phyloP scores from a whole-genome alignment of 2,888 invertebrate species.

The Synanthedon vespiformis region DNA sequence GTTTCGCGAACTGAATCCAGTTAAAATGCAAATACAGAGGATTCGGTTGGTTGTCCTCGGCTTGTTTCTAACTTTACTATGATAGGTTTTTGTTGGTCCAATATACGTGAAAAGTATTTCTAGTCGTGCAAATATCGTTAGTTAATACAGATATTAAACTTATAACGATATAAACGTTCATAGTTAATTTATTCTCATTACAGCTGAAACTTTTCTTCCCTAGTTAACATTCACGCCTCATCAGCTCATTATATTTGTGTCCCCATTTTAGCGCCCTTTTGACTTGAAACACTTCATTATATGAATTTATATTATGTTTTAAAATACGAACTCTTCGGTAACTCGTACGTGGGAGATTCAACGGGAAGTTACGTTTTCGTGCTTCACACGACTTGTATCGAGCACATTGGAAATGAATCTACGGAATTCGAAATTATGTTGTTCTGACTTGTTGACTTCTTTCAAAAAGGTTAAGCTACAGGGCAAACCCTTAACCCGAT shows the following conservation, averaged over 20 bases:
- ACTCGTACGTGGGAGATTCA: constrained; percentile 6
- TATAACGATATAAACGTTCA: neutral
- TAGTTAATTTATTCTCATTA: neutral
- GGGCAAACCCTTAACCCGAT: too few relatives aligned
- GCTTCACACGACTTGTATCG: too few relatives aligned
- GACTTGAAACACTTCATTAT: constrained; percentile 36
- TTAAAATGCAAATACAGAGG: constrained; percentile 43
- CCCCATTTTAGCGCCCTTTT: constrained; percentile 29
- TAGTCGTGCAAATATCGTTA: neutral
- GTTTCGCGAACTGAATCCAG: constrained; percentile 34
- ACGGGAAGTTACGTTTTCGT: too few relatives aligned
- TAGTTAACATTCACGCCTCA: constrained; percentile 30
- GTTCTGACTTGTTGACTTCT: too few relatives aligned
- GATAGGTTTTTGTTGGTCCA: neutral
- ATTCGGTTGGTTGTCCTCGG: constrained; percentile 15
- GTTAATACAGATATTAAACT: too few relatives aligned
- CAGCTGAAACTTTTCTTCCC: constrained; percentile 18
- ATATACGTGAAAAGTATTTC: neutral
- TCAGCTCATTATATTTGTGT: constrained; percentile 38
- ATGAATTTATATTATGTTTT: constrained; percentile 3
- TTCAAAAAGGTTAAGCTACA: too few relatives aligned
- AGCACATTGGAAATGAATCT: too few relatives aligned
- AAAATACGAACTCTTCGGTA: constrained; percentile 1
- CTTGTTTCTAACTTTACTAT: constrained; percentile 10
- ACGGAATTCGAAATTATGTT: too few relatives aligned